A percentile compares a stretch with the other conserved stretches of the same genome.
Evolutionary conservation across 2,113 vertebrate species (phyloP).

Genomic region (Cairina moschata): DNA sequence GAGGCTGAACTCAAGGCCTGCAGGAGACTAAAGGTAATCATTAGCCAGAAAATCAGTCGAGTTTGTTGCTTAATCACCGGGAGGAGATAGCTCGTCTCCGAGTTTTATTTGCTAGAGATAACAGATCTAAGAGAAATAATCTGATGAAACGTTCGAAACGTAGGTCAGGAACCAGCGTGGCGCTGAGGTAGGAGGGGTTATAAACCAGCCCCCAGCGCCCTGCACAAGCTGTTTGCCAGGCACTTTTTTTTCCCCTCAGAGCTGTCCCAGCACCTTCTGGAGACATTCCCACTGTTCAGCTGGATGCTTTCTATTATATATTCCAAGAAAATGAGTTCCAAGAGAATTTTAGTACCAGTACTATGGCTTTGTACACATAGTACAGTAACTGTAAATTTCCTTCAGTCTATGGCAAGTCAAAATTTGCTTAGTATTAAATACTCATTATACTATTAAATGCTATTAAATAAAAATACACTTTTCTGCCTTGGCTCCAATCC

Average conservation of each 20-base stretch:
- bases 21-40: slow-evolving; percentile 4
- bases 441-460: too few relatives aligned
- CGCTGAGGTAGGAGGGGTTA: background rate
- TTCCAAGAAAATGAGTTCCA: background rate
- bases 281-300: background rate
- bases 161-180: slow-evolving; percentile 1
- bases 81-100: background rate
- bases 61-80: slow-evolving; percentile 1
- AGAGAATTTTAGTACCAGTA: background rate
- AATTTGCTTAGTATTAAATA: background rate
- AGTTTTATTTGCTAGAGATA: slow-evolving; percentile 61
- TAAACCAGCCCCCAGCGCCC: background rate
- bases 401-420: background rate
- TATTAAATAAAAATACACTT: background rate
- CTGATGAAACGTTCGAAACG: slow-evolving; percentile 7
- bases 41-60: slow-evolving; percentile 32
- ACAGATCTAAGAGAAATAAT: slow-evolving; percentile 19
- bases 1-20: background rate
- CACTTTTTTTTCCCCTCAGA: accelerated
- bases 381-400: background rate
- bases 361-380: background rate
- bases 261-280: background rate
- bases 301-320: background rate
- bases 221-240: background rate
- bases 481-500: background rate